A percentile compares a stretch with the other conserved stretches of the same genome.
Conservation (phyloP, 2,113 vertebrate species). For the Dinomys branickii region DNA sequence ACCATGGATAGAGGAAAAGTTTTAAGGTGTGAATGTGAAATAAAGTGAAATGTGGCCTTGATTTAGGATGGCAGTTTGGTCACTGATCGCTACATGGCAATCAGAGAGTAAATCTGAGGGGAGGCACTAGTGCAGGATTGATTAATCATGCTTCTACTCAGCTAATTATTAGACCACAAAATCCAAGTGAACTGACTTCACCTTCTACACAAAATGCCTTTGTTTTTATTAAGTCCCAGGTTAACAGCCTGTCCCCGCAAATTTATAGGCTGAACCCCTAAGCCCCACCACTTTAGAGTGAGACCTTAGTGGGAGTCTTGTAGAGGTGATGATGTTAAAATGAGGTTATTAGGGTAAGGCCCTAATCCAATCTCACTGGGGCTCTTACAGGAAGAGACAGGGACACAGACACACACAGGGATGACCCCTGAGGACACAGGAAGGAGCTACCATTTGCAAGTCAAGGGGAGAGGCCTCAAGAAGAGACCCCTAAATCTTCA, state of each 20-base stretch:
- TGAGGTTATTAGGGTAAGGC: too few relatives aligned
- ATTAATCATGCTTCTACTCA: too few relatives aligned
- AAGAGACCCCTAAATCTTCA: accelerated
- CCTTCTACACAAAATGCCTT: accelerated
- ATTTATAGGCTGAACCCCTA: not conserved
- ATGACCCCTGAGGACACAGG: not conserved
- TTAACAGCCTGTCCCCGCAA: not conserved
- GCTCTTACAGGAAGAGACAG: not conserved
- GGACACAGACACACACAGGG: not conserved
- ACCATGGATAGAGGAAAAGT: not conserved
- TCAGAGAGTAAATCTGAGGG: not conserved
- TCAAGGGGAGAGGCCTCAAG: not conserved
- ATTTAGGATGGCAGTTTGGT: accelerated
- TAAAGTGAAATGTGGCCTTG: not conserved
- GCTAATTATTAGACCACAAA: not conserved
- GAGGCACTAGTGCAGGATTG: not conserved
- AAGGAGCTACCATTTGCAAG: accelerated
- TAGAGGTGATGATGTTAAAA: not conserved
- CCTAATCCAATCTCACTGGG: not conserved
- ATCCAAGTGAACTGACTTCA: not conserved
- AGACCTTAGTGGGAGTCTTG: not conserved
- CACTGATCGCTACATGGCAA: not conserved
- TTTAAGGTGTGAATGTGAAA: not conserved
- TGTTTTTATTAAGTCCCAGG: not conserved
- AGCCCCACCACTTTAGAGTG: not conserved